These are phyloP conservation scores for western clawed frog (Xenopus tropicalis) DNA, from an alignment of 2,113 vertebrate genomes.

Conservation along the genomic window DNA sequence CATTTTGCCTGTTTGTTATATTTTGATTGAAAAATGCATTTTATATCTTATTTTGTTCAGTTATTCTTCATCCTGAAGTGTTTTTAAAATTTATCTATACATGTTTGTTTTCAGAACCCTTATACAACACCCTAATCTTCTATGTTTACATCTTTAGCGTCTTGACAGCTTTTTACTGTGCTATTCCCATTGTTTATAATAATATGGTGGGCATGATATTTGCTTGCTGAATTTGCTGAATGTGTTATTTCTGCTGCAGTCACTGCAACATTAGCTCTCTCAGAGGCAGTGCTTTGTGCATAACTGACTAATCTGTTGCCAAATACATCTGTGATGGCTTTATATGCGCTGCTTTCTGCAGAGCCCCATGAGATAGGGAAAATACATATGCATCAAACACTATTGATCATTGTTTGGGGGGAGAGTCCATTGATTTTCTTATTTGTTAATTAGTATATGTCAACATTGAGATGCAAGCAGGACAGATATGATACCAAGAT, in stretches of 20 bases:
- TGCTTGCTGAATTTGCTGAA: neutral
- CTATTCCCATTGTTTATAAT: neutral
- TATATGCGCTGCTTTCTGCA: constrained; percentile 8
- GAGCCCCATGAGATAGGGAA: neutral
- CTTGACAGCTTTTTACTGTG: neutral
- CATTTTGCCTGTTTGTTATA: too few species aligned
- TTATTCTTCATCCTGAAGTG: neutral
- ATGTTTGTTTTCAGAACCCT: too few species aligned
- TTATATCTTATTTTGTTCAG: neutral
- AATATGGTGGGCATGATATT: neutral
- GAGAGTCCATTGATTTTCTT: neutral
- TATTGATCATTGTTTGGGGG: constrained; percentile 9
- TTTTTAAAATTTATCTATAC: neutral
- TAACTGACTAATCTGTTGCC: neutral
- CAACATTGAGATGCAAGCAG: neutral
- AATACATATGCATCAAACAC: constrained; percentile 6
- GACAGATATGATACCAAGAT: too few species aligned
- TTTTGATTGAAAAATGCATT: neutral
- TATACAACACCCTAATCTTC: too few species aligned
- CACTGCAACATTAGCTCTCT: neutral
- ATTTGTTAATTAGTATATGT: neutral
- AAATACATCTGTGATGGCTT: neutral
- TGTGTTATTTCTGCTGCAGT: neutral
- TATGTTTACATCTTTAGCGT: too few species aligned
- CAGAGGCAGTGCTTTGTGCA: neutral